Evolutionary conservation across 2,113 vertebrate species (phyloP).

Genomic region (Orycteropus afer): DNA sequence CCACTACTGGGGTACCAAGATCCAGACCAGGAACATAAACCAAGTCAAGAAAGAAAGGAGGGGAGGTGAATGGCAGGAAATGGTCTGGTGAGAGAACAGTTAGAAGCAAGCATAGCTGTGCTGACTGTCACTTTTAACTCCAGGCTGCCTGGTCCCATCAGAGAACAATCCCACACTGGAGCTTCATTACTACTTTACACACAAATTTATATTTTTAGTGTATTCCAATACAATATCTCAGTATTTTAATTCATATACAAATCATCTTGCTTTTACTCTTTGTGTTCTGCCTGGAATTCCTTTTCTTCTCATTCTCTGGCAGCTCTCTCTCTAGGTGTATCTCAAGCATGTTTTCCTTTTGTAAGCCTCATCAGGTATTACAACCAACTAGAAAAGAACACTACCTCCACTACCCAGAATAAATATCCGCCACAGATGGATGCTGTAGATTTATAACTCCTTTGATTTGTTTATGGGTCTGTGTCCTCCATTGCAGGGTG

Average conservation of each 20-base stretch:
- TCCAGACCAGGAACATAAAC: not conserved
- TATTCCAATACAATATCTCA: not conserved
- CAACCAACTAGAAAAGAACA: not conserved
- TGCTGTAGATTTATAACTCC: not conserved
- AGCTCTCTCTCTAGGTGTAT: not conserved
- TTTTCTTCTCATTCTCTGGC: not conserved
- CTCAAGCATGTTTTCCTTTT: not conserved
- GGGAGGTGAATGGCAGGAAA: not conserved
- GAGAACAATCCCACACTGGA: not conserved
- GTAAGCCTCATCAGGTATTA: not conserved
- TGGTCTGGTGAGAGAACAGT: not conserved
- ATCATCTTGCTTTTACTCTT: not conserved
- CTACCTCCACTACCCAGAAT: not conserved
- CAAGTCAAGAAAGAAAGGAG: not conserved
- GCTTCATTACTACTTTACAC: not conserved
- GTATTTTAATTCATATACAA: not conserved
- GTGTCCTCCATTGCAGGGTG: not conserved
- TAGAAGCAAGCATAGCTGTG: not conserved
- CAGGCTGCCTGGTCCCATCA: not conserved
- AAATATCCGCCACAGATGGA: fast-evolving
- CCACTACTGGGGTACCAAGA: not conserved
- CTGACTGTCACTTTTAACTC: not conserved
- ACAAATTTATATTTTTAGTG: not conserved
- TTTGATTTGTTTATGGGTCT: not conserved
- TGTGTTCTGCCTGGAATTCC: not conserved